Evolutionary conservation across 2,888 invertebrate species (phyloP), one percentile per base, ranked within the genome.

Genomic region (Argyra leucocephala): DNA sequence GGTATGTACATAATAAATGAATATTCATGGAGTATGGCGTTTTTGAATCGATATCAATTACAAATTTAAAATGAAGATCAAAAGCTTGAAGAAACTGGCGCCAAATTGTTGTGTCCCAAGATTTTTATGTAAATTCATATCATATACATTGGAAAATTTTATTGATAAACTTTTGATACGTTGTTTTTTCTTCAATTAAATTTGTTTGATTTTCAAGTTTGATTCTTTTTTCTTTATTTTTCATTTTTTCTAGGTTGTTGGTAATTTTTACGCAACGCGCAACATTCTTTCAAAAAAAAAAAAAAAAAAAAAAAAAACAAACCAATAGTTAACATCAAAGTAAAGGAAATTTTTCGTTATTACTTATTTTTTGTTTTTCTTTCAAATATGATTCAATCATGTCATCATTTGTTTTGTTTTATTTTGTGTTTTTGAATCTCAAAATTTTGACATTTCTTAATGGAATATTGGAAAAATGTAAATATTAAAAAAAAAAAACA

Each of bases 371-470:
- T 7, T 2, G 7, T 31, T 31, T 7, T 6, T 31, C 12, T n/a
- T n/a, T 18, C 48, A 48, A 48, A 48, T 48, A 48, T 48, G 48
- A 48, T 48, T 48, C 48, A 48, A 48, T 48, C n/a, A 48, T 48
- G 48, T n/a, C 48, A n/a, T 48, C 48, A 18, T 48, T 48, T 48
- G 48, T 18, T 48, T 31, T 5, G 4, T 48, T 48, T 48, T 18
- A 48, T 18, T 48, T 18, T 18, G n/a, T n/a, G n/a, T 48, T 48
- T 18, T 48, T 48, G 15, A n/a, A 48, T 12, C 48, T 48, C 48
- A 48, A 48, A 48, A 48, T 48, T 48, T 48, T 48, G 48, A 48
- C 48, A 48, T 48, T 48, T n/a, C 5, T 18, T 48, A 48, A 48
- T 48, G 48, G 48, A 48, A 48, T 48, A 48, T 48, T 18, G n/a